phyloP scores from a whole-genome alignment of 2,888 invertebrate species.

The Amphipoea lucens region DNA sequence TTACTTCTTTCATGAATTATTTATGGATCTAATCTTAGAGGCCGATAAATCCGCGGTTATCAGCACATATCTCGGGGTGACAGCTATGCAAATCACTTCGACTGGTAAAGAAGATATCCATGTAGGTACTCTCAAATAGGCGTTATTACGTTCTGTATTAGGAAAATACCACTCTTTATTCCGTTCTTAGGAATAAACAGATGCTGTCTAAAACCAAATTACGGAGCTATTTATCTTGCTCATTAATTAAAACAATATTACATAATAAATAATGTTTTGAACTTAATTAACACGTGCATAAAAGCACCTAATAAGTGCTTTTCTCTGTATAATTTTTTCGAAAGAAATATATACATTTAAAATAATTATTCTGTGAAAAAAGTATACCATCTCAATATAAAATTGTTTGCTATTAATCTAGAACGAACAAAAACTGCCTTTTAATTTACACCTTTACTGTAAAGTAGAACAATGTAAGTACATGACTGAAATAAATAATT shows the following conservation, averaged over 20 bases:
- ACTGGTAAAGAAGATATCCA: constrained; percentile 58
- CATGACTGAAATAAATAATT: constrained; percentile 39
- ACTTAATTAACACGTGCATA: neutral
- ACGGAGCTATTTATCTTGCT: neutral
- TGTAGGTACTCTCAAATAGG: constrained; percentile 39
- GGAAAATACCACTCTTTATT: constrained; percentile 16
- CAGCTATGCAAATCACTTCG: constrained; percentile 72
- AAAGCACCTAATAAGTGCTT: neutral
- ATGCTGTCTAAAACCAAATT: neutral
- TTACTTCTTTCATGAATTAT: constrained; percentile 67
- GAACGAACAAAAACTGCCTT: constrained; percentile 32
- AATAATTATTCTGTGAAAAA: constrained; percentile 1
- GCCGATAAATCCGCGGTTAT: constrained; percentile 72
- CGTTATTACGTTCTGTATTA: constrained; percentile 35
- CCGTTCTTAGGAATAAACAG: constrained; percentile 4
- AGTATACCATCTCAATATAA: constrained; percentile 8
- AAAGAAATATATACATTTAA: neutral
- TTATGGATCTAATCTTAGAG: constrained; percentile 66
- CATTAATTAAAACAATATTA: constrained; percentile 1
- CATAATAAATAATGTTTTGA: neutral
- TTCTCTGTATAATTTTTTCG: neutral
- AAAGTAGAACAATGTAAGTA: constrained; percentile 43
- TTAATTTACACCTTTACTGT: constrained; percentile 47
- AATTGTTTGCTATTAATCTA: constrained; percentile 24
- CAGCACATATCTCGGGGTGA: constrained; percentile 68